These are phyloP conservation scores for Corella eumyota DNA, from an alignment of 23 tunicate species.

Conservation along the genomic window DNA sequence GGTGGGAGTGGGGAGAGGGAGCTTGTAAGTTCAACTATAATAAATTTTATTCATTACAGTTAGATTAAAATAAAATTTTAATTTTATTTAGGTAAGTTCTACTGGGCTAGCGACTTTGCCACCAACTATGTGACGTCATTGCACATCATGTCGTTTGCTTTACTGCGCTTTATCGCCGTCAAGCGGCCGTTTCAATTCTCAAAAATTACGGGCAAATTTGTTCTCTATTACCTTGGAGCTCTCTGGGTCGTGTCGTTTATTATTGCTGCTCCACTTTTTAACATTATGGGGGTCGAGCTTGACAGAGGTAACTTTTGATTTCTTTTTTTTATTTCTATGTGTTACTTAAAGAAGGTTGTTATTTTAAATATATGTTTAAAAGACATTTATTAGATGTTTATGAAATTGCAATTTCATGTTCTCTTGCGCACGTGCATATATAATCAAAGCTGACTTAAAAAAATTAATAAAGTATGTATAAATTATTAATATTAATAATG, in stretches of 20 bases:
- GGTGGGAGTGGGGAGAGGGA: slow-evolving; percentile 36
- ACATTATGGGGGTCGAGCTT: slow-evolving; percentile 18
- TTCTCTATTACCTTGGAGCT: slow-evolving; percentile 4
- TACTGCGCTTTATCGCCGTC: slow-evolving; percentile 28
- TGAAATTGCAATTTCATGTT: no score
- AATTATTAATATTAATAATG: no score
- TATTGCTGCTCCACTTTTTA: slow-evolving; percentile 13
- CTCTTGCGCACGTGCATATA: no score
- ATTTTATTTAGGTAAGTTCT: slow-evolving; percentile 37
- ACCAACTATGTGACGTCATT: slow-evolving; percentile 59
- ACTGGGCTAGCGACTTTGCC: slow-evolving; percentile 58
- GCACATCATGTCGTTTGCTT: slow-evolving; percentile 56
- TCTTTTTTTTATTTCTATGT: no score
- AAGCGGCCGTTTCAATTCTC: slow-evolving; percentile 30
- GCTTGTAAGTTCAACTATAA: slow-evolving; percentile 33
- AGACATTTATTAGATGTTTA: no score
- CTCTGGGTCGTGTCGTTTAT: slow-evolving; percentile 26
- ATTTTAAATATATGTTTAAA: no score
- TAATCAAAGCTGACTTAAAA: no score
- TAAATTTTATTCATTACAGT: no score
- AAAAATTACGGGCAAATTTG: slow-evolving; percentile 1
- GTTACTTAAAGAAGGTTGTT: no score
- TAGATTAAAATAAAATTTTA: not conserved
- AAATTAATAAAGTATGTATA: no score
- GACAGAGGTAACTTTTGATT: slow-evolving; percentile 12